Percentiles rank a stretch among this genome's conserved stretches.
Conservation (phyloP, 1,140 invertebrate genomes). For the Brachionus paranguensis region DNA sequence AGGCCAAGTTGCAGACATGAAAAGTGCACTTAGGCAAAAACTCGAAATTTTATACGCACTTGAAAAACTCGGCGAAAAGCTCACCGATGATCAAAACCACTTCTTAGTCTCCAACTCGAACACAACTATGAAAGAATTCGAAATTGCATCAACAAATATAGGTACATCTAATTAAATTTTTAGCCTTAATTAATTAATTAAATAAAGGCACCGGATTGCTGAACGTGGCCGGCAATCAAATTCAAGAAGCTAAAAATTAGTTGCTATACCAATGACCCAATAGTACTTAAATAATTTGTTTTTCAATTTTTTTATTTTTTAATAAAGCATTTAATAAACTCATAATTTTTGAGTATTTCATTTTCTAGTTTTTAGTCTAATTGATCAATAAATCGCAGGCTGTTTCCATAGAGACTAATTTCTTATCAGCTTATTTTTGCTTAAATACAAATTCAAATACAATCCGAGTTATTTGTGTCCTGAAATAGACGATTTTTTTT, state of each 20-base stretch:
- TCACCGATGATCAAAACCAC: slow-evolving; percentile 60
- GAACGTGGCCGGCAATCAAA: background rate
- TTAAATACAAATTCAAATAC: slow-evolving; percentile 22
- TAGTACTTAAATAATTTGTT: background rate
- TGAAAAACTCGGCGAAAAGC: slow-evolving; percentile 64
- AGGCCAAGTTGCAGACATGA: slow-evolving; percentile 50
- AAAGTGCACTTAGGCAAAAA: slow-evolving; percentile 54
- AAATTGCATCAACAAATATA: slow-evolving; percentile 57
- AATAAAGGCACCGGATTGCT: background rate
- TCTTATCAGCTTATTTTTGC: background rate
- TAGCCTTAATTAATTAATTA: background rate
- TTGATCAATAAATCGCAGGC: slow-evolving; percentile 29
- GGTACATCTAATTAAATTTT: slow-evolving; percentile 47
- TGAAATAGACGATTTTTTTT: background rate
- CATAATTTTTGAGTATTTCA: background rate
- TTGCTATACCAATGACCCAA: slow-evolving; percentile 37
- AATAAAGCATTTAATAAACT: background rate
- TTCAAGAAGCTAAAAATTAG: slow-evolving; percentile 39
- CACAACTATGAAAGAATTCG: slow-evolving; percentile 58
- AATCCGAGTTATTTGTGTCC: background rate
- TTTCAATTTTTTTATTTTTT: background rate
- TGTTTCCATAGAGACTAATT: background rate
- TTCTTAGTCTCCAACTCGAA: slow-evolving; percentile 61
- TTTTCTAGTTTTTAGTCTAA: slow-evolving; percentile 7
- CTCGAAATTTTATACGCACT: slow-evolving; percentile 66